A percentile compares a stretch with the other conserved stretches of the same genome.
These are phyloP conservation scores for Heliconius charithonia DNA, from an alignment of 2,888 invertebrate genomes.

Conservation along the genomic window DNA sequence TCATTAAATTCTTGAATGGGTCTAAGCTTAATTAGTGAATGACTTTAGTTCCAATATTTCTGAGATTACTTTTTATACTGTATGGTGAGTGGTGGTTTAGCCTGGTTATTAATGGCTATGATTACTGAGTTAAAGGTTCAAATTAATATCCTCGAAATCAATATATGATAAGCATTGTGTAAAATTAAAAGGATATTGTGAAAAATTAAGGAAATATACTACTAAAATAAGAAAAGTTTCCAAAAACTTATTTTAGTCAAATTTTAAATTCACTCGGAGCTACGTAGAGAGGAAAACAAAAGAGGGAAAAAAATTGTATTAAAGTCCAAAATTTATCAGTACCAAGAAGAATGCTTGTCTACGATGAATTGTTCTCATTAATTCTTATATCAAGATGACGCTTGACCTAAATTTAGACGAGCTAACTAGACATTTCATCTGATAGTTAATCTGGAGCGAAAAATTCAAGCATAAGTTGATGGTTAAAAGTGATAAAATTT, in stretches of 20 bases:
- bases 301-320: neutral
- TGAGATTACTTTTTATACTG: neutral
- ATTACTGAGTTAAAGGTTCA: too few relatives aligned
- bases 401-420: constrained; percentile 28
- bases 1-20: constrained; percentile 53
- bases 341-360: constrained; percentile 24
- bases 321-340: constrained; percentile 12
- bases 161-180: too few relatives aligned
- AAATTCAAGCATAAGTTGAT: constrained; percentile 24
- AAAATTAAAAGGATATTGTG: too few relatives aligned
- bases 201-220: too few relatives aligned
- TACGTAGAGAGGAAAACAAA: neutral
- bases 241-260: too few relatives aligned
- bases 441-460: constrained; percentile 17
- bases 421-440: constrained; percentile 26
- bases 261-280: too few relatives aligned
- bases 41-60: neutral
- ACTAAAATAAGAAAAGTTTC: too few relatives aligned
- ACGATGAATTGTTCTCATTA: constrained; percentile 29
- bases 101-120: too few relatives aligned
- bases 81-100: too few relatives aligned
- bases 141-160: too few relatives aligned
- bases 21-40: constrained; percentile 43
- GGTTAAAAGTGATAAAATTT: constrained; percentile 19
- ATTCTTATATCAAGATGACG: constrained; percentile 32